Conservation (phyloP, 2,113 vertebrate genomes). For the Gymnobelideus leadbeateri region DNA sequence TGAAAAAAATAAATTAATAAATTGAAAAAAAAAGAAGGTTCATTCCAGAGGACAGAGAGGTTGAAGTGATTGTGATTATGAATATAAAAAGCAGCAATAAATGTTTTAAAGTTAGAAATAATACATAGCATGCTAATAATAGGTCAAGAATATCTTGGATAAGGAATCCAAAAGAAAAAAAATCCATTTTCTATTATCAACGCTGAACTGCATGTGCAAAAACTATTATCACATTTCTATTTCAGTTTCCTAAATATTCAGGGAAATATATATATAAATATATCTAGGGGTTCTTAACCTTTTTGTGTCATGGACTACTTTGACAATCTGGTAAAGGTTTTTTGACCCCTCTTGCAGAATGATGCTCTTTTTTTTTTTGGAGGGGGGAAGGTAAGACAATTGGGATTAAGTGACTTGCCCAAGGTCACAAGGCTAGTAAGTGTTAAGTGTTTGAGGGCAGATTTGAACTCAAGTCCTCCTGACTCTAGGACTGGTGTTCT, state of each 20-base stretch:
- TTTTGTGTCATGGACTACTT: neutral
- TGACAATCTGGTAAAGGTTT: neutral
- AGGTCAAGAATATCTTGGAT: neutral
- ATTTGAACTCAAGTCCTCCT: too few relatives aligned
- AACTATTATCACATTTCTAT: neutral
- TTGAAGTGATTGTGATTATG: neutral
- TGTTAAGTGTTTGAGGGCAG: too few relatives aligned
- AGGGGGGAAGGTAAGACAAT: too few relatives aligned
- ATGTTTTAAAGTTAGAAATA: neutral
- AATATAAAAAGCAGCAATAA: neutral
- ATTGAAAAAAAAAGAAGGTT: too few relatives aligned
- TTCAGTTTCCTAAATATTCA: neutral
- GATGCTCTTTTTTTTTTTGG: too few relatives aligned
- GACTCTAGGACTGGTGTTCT: too few relatives aligned
- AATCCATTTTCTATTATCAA: conserved; percentile 51
- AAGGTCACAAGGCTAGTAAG: too few relatives aligned
- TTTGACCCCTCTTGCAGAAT: neutral
- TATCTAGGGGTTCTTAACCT: neutral
- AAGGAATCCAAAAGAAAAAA: neutral
- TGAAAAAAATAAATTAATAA: too few relatives aligned
- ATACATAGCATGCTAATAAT: neutral
- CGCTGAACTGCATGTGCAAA: neutral
- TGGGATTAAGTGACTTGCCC: too few relatives aligned
- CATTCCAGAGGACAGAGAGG: neutral
- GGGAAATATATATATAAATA: too few relatives aligned